Conservation (phyloP, 2,888 invertebrate genomes). For the Drosophila testacea region DNA sequence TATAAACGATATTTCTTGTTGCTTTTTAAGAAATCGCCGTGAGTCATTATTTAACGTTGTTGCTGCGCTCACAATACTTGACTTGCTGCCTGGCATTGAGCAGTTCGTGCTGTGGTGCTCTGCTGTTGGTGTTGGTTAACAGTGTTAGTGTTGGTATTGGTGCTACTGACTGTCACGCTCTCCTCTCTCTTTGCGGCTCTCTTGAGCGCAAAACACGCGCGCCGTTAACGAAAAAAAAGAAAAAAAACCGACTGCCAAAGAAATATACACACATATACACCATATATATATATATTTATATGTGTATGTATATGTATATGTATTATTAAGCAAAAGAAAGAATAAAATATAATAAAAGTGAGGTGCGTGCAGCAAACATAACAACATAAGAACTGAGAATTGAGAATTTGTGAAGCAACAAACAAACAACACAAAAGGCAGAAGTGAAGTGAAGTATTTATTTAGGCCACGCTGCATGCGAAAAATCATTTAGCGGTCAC, state of each 20-base stretch:
- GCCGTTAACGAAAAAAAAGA: conserved; percentile 48
- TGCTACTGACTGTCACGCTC: conserved; percentile 10
- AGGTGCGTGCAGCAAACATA: conserved; percentile 48
- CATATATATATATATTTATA: conserved; percentile 14
- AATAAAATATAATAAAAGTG: conserved; percentile 22
- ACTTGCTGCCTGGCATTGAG: conserved; percentile 69
- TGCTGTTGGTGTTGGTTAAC: conserved; percentile 7
- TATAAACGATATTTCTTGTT: conserved; percentile 40
- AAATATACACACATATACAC: conserved; percentile 12
- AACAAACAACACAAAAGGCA: conserved; percentile 37
- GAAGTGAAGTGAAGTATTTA: conserved; percentile 39
- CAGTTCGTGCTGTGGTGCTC: conserved; percentile 49
- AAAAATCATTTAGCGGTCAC: conserved; percentile 57
- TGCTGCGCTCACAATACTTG: conserved; percentile 47
- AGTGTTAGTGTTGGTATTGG: conserved; percentile 35
- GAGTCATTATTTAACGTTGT: conserved; percentile 61
- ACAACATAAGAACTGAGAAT: conserved; percentile 24
- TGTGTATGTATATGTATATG: conserved; percentile 14
- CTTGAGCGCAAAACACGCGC: conserved; percentile 53
- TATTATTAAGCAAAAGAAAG: conserved; percentile 53
- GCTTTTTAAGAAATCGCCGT: conserved; percentile 47
- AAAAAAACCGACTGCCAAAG: conserved; percentile 43
- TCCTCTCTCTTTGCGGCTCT: conserved; percentile 48
- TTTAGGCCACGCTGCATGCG: conserved; percentile 58
- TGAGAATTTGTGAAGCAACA: conserved; percentile 28